Base-by-base conservation (phyloP, 1,140 invertebrate species). In the Papilio polytes region DNA sequence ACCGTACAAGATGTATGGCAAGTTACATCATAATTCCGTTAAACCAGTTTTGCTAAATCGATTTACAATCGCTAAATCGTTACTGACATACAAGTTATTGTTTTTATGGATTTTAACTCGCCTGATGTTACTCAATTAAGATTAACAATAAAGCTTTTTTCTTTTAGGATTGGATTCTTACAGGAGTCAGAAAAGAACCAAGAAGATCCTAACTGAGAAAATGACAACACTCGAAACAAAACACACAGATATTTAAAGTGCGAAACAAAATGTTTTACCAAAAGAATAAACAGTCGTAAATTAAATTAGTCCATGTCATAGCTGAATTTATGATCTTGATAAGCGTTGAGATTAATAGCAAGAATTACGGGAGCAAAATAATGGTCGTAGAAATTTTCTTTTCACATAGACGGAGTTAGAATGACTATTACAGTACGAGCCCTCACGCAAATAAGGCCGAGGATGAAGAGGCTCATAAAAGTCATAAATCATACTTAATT, bases 401-500 rank as follows among this genome's bases (percentile, higher is more conserved):
- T 66, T 44, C 46, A 66, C 59, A 66, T 22, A 78, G 56, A 78
- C 76, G 76, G 26, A 46, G 56, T 51, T 20, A 20, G 31, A 66
- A 56, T 44, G 77, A 78, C 56, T 78, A 56, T 78, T 56, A 77
- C 31, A 66, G 53, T 22, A 63, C 53, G 76, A 66, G 63, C 59
- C 80, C 82, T 83, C 83, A 84, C 83, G 81, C 85, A 84, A 88
- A 86, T 85, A 85, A 84, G 84, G 80, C 74, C 70, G 80, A 78
- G 83, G 83, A 81, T 81, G 80, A 73, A 81, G 79, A 81, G 85
- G 85, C 85, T 85, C 88, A 86, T 89, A 85, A 89, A 88, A 86
- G 85, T 85, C 85, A 85, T 92, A 90, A 88, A 92, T 92, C 89
- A 90, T 87, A 89, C 85, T 86, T 91, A 91, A 91, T 90, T 90